These are phyloP conservation scores for Lerista edwardsae DNA, from an alignment of 2,797 vertebrate genomes.

Conservation along the genomic window DNA sequence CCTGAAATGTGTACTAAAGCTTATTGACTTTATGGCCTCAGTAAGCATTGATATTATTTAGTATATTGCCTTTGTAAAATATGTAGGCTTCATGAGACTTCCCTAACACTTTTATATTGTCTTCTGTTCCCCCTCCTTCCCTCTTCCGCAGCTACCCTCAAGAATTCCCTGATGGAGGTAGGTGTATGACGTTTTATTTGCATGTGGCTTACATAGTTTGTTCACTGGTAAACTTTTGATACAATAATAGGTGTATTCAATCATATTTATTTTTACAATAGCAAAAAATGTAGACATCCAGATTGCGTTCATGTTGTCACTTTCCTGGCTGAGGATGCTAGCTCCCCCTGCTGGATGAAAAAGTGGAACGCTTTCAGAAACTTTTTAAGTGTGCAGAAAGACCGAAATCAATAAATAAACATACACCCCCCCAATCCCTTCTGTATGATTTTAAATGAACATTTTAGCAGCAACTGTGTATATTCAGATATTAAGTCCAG, in stretches of 20 bases:
- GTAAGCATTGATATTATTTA: background rate
- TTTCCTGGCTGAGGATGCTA: conserved; percentile 70
- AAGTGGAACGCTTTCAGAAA: conserved; percentile 32
- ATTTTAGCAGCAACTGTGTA: background rate
- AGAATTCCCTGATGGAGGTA: conserved; percentile 90
- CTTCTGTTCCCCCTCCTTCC: conserved; percentile 25
- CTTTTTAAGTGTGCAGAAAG: background rate
- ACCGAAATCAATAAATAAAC: too few species aligned
- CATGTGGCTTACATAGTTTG: conserved; percentile 22
- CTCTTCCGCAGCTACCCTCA: conserved; percentile 83
- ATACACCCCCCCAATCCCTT: too few species aligned
- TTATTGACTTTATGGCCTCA: background rate
- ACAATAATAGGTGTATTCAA: background rate
- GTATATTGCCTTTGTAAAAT: conserved; percentile 16
- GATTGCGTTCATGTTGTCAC: conserved; percentile 10
- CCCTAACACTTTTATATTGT: background rate
- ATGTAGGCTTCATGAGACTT: background rate
- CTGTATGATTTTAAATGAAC: background rate
- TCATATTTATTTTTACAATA: background rate
- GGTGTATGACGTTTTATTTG: conserved; percentile 50
- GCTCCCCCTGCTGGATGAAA: conserved; percentile 79
- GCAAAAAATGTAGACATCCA: conserved; percentile 32
- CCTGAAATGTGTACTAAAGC: background rate
- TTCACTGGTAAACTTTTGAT: conserved; percentile 11
- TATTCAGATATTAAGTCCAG: background rate